phyloP scores from a whole-genome alignment of 1,140 invertebrate species.

The Solenopsis fugax region DNA sequence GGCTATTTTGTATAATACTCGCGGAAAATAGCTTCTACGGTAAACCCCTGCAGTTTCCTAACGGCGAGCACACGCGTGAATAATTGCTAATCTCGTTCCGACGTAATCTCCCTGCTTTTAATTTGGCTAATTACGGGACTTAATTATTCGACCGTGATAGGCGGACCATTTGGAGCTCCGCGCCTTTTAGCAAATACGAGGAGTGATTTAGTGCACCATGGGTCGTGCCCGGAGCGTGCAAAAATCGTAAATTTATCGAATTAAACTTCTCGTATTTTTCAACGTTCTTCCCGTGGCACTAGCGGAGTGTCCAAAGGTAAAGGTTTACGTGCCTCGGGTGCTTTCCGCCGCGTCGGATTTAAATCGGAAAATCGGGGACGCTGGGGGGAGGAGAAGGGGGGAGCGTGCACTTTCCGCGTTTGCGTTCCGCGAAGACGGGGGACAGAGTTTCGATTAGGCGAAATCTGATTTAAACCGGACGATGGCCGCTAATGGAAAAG shows the following conservation, averaged over 20 bases:
- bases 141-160: constrained; percentile 61
- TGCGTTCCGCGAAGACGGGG: constrained; percentile 13
- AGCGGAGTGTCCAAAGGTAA: constrained; percentile 1
- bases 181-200: constrained; percentile 42
- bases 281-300: not conserved
- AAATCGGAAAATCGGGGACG: constrained; percentile 53
- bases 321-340: constrained; percentile 28
- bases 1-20: constrained; percentile 21
- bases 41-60: not conserved
- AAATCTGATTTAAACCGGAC: constrained; percentile 62
- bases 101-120: constrained; percentile 57
- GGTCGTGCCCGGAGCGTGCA: not conserved
- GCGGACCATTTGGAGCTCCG: constrained; percentile 45
- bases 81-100: constrained; percentile 58
- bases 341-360: constrained; percentile 37
- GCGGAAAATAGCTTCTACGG: constrained; percentile 21
- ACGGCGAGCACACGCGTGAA: constrained; percentile 46
- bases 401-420: not conserved
- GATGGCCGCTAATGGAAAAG: constrained; percentile 75
- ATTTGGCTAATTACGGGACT: constrained; percentile 59
- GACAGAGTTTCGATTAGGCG: constrained; percentile 45
- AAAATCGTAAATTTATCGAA: constrained; percentile 61
- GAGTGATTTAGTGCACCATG: constrained; percentile 29
- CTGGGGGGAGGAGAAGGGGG: too few species aligned
- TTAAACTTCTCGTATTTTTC: constrained; percentile 43